phyloP scores from a whole-genome alignment of 2,797 vertebrate genomes.

The Pipistrellus kuhlii region DNA sequence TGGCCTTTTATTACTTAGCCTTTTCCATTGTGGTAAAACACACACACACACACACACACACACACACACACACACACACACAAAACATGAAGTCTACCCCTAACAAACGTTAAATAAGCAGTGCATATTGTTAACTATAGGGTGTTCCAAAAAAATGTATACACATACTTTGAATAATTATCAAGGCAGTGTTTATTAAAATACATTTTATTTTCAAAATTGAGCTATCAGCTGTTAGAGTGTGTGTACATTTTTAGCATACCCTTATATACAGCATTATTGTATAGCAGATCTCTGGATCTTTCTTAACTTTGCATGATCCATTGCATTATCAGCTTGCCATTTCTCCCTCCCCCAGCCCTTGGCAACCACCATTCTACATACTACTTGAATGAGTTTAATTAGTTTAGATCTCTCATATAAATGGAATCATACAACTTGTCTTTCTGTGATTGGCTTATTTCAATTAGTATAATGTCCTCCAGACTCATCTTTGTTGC shows the following conservation, averaged over 20 bases:
- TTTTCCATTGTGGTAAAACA: neutral
- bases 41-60: neutral
- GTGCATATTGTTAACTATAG: neutral
- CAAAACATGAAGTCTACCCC: neutral
- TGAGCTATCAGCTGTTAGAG: too few relatives aligned
- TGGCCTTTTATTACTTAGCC: neutral
- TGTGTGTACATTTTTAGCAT: too few relatives aligned
- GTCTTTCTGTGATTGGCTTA: neutral
- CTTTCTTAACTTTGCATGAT: neutral
- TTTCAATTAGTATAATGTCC: neutral
- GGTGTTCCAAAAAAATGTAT: too few relatives aligned
- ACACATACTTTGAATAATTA: too few relatives aligned
- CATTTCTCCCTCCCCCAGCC: fast-evolving
- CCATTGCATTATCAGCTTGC: neutral
- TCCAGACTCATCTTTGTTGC: neutral
- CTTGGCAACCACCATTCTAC: neutral
- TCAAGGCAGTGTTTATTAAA: too few relatives aligned
- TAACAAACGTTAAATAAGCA: neutral
- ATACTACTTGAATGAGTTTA: neutral
- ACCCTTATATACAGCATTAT: too few relatives aligned
- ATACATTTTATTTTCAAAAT: too few relatives aligned
- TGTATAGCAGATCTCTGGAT: neutral
- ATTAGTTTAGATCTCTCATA: neutral
- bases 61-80: neutral
- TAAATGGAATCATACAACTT: neutral